Conservation (phyloP, 2,113 vertebrate species). For the Epinephelus fuscoguttatus region DNA sequence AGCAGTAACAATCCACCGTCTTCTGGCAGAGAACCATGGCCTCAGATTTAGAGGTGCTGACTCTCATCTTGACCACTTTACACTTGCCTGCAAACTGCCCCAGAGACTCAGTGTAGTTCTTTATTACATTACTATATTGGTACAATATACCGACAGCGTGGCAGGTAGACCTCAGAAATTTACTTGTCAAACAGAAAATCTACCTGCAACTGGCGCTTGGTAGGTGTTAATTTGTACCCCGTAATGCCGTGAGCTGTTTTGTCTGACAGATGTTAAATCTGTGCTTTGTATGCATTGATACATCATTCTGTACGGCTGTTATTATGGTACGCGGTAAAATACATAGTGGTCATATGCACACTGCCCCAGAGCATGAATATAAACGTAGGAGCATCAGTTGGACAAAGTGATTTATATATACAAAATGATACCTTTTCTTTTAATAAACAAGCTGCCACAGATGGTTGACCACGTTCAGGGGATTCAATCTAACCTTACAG, state of each 20-base stretch:
- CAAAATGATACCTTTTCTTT: background rate
- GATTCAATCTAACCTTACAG: background rate
- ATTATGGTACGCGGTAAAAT: background rate
- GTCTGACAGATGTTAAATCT: background rate
- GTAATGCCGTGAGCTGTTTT: background rate
- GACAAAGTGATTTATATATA: background rate
- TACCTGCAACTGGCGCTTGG: too few relatives aligned
- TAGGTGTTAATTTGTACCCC: too few relatives aligned
- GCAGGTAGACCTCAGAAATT: too few relatives aligned
- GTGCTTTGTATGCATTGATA: background rate
- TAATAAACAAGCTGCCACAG: constrained; percentile 1
- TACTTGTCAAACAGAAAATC: too few relatives aligned
- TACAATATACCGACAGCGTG: too few relatives aligned
- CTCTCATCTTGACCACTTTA: too few relatives aligned
- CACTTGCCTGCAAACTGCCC: too few relatives aligned
- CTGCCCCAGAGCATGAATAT: background rate
- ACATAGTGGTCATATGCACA: background rate
- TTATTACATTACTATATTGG: too few relatives aligned
- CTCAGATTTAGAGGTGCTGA: too few relatives aligned
- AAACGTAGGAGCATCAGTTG: background rate
- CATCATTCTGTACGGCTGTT: background rate
- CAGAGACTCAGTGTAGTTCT: too few relatives aligned
- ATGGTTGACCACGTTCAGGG: background rate
- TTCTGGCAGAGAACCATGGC: too few relatives aligned
- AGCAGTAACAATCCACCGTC: too few relatives aligned